phyloP scores from a whole-genome alignment of 2,113 vertebrate species.

The Embiotoca jacksoni region DNA sequence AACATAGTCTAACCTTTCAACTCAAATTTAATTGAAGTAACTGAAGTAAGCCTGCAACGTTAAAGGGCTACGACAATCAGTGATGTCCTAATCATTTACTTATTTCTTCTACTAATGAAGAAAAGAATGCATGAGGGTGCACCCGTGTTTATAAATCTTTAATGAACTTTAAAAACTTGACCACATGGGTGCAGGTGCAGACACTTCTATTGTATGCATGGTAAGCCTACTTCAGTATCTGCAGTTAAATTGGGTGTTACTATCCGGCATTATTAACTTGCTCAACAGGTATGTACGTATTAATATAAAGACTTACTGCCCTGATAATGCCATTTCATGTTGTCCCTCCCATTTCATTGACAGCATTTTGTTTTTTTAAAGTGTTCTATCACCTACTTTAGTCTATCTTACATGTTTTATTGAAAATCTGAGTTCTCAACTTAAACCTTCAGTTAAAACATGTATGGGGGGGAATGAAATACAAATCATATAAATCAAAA shows the following conservation, averaged over 20 bases:
- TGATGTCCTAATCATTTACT: neutral
- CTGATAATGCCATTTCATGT: neutral
- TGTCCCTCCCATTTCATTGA: neutral
- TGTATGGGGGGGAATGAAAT: neutral
- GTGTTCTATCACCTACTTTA: too few species aligned
- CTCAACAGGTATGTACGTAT: neutral
- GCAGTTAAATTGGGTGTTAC: too few species aligned
- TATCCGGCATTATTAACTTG: neutral
- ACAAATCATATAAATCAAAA: neutral
- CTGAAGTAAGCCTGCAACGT: neutral
- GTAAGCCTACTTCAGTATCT: neutral
- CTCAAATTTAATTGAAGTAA: constrained; percentile 1
- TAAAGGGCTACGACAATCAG: neutral
- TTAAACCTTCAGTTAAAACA: neutral
- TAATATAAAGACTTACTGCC: neutral
- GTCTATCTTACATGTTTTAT: neutral
- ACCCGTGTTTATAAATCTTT: constrained; percentile 5
- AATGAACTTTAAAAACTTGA: neutral
- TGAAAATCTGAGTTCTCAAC: constrained; percentile 5
- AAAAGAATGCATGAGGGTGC: neutral
- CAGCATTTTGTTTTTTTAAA: neutral
- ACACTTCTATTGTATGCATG: neutral
- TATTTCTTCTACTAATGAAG: neutral
- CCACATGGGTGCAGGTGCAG: neutral
- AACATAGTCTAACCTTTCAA: neutral